Conservation (phyloP, 1,140 invertebrate species). For the Archivesica marissinica region DNA sequence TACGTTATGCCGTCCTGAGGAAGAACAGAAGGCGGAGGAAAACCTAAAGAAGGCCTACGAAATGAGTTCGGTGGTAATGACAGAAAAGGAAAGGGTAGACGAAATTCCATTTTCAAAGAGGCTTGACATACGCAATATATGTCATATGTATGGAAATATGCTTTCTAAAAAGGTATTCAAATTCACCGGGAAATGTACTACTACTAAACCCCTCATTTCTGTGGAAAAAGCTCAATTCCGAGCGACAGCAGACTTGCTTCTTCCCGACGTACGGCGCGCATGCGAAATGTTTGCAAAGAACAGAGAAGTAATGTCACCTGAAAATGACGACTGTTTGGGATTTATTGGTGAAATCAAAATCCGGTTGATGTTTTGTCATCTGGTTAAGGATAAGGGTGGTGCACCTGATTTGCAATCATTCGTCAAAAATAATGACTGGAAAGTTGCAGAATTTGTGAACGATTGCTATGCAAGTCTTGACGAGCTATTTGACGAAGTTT, state of each 20-base stretch:
- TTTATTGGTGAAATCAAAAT: constrained; percentile 63
- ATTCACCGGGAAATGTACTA: constrained; percentile 36
- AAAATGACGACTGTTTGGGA: constrained; percentile 42
- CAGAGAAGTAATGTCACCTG: constrained; percentile 55
- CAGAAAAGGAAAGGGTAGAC: not conserved
- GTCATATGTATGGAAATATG: constrained; percentile 67
- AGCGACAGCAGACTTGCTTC: constrained; percentile 12
- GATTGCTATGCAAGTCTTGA: constrained; percentile 45
- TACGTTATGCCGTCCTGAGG: constrained; percentile 60
- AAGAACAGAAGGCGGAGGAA: constrained; percentile 61
- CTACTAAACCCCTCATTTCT: constrained; percentile 17
- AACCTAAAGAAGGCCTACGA: constrained; percentile 57
- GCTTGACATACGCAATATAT: constrained; percentile 50
- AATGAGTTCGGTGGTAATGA: constrained; percentile 8
- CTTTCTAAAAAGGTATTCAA: constrained; percentile 30
- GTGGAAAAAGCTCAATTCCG: constrained; percentile 15
- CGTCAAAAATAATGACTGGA: not conserved
- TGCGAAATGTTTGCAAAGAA: constrained; percentile 63
- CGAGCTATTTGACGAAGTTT: constrained; percentile 54
- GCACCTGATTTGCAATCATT: constrained; percentile 18
- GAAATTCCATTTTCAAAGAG: constrained; percentile 16
- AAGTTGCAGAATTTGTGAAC: constrained; percentile 39
- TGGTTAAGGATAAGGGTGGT: constrained; percentile 39
- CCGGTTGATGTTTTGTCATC: constrained; percentile 61
- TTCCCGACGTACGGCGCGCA: constrained; percentile 38